These are phyloP conservation scores for Otolemur garnettii DNA, from an alignment of 2,113 vertebrate species.

Conservation along the genomic window DNA sequence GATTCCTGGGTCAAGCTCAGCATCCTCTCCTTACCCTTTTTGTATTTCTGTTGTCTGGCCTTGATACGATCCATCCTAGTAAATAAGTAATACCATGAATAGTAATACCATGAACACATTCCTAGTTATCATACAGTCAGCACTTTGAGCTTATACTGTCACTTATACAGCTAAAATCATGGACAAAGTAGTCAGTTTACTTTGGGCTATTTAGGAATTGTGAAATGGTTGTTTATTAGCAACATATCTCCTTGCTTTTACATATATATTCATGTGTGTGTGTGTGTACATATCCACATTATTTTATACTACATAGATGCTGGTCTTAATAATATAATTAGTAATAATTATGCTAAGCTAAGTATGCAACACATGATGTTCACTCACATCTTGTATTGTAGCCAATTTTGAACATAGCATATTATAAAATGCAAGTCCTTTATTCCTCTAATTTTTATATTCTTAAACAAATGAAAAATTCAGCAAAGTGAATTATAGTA, in stretches of 20 bases:
- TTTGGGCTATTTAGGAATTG: not conserved
- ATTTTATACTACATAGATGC: not conserved
- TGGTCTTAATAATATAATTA: not conserved
- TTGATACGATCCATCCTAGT: slow-evolving; percentile 99
- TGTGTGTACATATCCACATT: not conserved
- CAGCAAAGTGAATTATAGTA: not conserved
- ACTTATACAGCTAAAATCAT: not conserved
- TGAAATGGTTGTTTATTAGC: not conserved
- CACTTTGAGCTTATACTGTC: no score
- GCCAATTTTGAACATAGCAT: not conserved
- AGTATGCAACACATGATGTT: not conserved
- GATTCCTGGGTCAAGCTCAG: slow-evolving; percentile 94
- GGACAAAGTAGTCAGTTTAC: not conserved
- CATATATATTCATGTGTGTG: not conserved
- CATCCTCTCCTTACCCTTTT: slow-evolving; percentile 98
- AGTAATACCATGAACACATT: not conserved
- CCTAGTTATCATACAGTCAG: not conserved
- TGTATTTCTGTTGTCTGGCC: slow-evolving; percentile 98
- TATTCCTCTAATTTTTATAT: not conserved
- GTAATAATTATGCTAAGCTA: not conserved
- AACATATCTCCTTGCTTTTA: not conserved
- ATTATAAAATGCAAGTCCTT: not conserved
- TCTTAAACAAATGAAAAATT: slow-evolving; percentile 25
- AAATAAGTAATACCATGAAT: slow-evolving; percentile 67
- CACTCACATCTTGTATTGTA: not conserved